These are phyloP conservation scores for Notechis scutatus DNA, from an alignment of 2,113 vertebrate genomes.

Conservation along the genomic window DNA sequence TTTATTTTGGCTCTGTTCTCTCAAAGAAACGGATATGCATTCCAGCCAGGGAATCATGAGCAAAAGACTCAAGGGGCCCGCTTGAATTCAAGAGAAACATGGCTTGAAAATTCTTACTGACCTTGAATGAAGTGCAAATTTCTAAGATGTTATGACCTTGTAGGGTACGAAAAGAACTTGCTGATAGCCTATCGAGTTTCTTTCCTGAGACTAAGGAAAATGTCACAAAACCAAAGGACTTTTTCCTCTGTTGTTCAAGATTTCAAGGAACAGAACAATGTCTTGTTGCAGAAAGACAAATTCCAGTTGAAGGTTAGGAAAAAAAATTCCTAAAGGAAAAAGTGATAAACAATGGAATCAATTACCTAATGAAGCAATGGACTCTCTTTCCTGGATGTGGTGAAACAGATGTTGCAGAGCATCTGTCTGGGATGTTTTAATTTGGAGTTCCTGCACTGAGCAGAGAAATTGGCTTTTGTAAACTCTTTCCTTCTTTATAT, in stretches of 20 bases:
- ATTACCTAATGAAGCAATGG: neutral
- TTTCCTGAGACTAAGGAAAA: neutral
- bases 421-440: neutral
- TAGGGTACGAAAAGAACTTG: neutral
- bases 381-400: neutral
- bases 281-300: neutral
- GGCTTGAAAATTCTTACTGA: neutral
- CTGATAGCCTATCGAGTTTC: neutral
- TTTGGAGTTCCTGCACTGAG: neutral
- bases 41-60: neutral
- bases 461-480: neutral
- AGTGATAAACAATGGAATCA: neutral
- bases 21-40: neutral
- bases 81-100: neutral
- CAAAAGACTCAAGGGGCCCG: neutral
- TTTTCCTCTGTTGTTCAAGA: neutral
- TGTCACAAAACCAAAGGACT: neutral
- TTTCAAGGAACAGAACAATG: neutral
- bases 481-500: neutral
- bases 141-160: neutral
- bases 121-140: neutral
- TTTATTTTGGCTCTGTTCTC: neutral
- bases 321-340: neutral
- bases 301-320: neutral
- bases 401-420: neutral